phyloP scores from a whole-genome alignment of 2,888 invertebrate species.

The Trachelus tabidus region DNA sequence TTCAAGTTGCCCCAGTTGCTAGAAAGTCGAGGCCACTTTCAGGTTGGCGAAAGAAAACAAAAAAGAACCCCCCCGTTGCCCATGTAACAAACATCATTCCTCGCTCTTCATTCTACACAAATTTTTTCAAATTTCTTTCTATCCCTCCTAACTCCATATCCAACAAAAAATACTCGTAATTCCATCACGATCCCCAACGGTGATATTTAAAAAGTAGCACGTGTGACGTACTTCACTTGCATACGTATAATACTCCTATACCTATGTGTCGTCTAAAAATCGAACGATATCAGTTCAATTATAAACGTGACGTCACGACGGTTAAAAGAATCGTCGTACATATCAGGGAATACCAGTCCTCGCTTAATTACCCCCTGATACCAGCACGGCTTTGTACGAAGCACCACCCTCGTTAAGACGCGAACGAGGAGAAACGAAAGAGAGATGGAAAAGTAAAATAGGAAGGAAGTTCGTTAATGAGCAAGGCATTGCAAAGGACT shows the following conservation, averaged over 20 bases:
- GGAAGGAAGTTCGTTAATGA: slow-evolving; percentile 1
- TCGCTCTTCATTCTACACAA: not conserved
- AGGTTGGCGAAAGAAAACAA: not conserved
- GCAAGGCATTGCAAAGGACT: slow-evolving; percentile 15
- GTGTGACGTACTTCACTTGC: not conserved
- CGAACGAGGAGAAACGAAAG: not conserved
- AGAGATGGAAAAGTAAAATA: not conserved
- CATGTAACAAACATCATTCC: not conserved
- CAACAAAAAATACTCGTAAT: not conserved
- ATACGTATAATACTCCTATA: not conserved
- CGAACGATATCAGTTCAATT: not conserved
- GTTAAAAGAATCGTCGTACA: not conserved
- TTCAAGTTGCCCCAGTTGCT: not conserved
- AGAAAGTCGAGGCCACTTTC: not conserved
- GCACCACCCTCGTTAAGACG: not conserved
- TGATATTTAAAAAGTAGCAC: not conserved
- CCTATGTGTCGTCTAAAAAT: not conserved
- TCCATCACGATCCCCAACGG: not conserved
- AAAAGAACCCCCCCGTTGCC: not conserved
- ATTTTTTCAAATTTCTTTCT: not conserved
- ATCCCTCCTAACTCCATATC: not conserved
- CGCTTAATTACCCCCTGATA: slow-evolving; percentile 29
- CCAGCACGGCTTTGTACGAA: slow-evolving; percentile 29
- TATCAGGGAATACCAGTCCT: not conserved
- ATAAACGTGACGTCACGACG: not conserved